Base-by-base conservation (phyloP, 2,888 invertebrate species). In the Lagria hirta region DNA sequence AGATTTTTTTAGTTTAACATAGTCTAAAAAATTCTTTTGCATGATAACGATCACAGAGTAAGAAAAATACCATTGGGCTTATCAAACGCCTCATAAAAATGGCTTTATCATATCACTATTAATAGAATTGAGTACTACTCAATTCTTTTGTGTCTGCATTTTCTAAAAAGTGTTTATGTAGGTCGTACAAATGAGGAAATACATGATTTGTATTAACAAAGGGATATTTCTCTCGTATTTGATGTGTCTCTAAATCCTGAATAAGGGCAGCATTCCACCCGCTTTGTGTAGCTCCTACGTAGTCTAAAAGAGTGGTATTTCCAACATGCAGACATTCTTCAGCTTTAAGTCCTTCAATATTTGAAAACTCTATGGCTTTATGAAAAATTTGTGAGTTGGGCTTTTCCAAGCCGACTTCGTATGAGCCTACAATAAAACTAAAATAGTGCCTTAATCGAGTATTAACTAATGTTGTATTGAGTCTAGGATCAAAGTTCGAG, bases 401-500 rank as follows among this genome's bases (percentile, higher is more conserved):
- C 66, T 95, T 95, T 57, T 82, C 82, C 43, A 74, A 74, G 16
- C 85, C 84, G 33, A 78, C 77, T 29, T 82, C 80, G 62, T 90
- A 89, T 0, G 94, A 93, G 3, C 84, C 82, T 6, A 92, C 50
- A 26, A 92, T 75, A 72, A 94, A 94, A 52, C 86, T 77, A 70
- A 95, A 90, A 64, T 83, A 82, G 35, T 82, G 72, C 32, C 76
- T 65, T n/a, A 94, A 69, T 38, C 77, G 78, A 20, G 85, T 74
- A 56, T 81, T 82, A 7, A 71, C 57, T 35, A 95, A 73, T 49
- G 93, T 78, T 3, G 75, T 73, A 45, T 81, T 75, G 2, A 95
- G 73, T 16, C 93, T 77, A 16, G 89, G 86, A 73, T 95, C 95
- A 72, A 86, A 91, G 71, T 95, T 95, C 3, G 94, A 91, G 53